Evolutionary conservation across 2,888 invertebrate genomes (phyloP).

Genomic region (Mimas tiliae): DNA sequence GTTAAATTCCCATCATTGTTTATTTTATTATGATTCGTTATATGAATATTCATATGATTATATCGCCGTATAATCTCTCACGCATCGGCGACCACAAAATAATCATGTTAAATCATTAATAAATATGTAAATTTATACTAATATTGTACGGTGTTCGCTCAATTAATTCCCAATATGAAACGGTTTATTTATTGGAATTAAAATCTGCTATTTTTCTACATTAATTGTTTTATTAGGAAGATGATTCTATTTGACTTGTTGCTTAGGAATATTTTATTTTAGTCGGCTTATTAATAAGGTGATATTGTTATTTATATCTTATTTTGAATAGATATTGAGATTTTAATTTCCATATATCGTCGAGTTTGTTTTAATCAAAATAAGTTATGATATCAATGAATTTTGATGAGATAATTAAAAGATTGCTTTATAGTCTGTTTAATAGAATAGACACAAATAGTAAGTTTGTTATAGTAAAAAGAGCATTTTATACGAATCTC

Average conservation of each 20-base stretch:
- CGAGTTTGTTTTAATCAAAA: neutral
- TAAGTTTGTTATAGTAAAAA: no score
- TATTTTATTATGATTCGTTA: constrained; percentile 16
- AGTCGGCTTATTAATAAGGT: neutral
- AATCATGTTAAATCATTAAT: constrained; percentile 55
- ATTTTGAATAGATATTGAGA: neutral
- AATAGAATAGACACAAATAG: neutral
- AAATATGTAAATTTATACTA: constrained; percentile 67
- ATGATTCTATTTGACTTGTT: constrained; percentile 14
- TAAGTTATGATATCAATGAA: neutral
- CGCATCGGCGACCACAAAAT: constrained; percentile 46
- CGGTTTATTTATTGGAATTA: constrained; percentile 37
- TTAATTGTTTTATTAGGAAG: constrained; percentile 28
- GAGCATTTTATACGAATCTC: no score
- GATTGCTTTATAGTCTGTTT: neutral
- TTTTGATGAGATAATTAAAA: neutral
- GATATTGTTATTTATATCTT: neutral
- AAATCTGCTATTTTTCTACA: constrained; percentile 12
- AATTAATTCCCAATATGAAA: constrained; percentile 47
- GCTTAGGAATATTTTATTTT: neutral
- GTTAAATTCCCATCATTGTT: constrained; percentile 14
- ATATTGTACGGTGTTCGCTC: constrained; percentile 50
- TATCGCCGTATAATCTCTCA: constrained; percentile 31
- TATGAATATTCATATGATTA: constrained; percentile 47
- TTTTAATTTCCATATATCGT: neutral